These are phyloP conservation scores for Holcopasites calliopsidis DNA, from an alignment of 1,140 invertebrate species.

Conservation along the genomic window DNA sequence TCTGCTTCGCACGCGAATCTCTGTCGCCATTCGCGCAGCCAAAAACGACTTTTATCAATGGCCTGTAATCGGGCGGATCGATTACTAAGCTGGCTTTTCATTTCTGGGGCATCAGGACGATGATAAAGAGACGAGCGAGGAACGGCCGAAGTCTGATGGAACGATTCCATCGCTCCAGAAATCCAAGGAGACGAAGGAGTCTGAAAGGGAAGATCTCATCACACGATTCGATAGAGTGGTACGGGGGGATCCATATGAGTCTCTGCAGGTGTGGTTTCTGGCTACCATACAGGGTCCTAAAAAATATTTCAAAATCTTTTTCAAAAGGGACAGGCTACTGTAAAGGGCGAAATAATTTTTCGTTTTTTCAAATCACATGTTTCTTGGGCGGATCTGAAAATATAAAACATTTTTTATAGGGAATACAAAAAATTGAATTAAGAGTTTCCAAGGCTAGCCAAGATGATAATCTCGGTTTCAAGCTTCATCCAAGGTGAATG, in stretches of 20 bases:
- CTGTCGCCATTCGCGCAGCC: slow-evolving; percentile 33
- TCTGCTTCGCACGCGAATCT: background rate
- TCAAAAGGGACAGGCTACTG: background rate
- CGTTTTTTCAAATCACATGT: too few relatives aligned
- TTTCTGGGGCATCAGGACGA: slow-evolving; percentile 66
- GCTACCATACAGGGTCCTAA: background rate
- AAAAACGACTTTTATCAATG: slow-evolving; percentile 7
- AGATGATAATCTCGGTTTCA: too few relatives aligned
- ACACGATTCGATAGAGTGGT: slow-evolving; percentile 72
- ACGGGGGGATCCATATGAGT: slow-evolving; percentile 65
- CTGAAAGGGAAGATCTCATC: slow-evolving; percentile 72
- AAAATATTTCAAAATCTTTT: background rate
- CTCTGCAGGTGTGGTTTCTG: slow-evolving; percentile 64
- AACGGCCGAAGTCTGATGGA: slow-evolving; percentile 60
- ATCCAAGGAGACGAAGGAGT: slow-evolving; percentile 62
- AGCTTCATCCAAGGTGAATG: background rate
- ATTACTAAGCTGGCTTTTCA: slow-evolving; percentile 39
- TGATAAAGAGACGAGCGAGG: slow-evolving; percentile 53
- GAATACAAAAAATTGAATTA: background rate
- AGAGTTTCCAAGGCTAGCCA: background rate
- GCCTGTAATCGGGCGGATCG: background rate
- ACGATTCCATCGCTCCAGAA: slow-evolving; percentile 61
- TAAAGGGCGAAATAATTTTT: background rate
- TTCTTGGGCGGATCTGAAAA: too few relatives aligned
- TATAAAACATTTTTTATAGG: background rate